Percentiles rank a stretch among this genome's conserved stretches.
phyloP scores from a whole-genome alignment of 2,797 vertebrate species.

The Pipistrellus pygmaeus region DNA sequence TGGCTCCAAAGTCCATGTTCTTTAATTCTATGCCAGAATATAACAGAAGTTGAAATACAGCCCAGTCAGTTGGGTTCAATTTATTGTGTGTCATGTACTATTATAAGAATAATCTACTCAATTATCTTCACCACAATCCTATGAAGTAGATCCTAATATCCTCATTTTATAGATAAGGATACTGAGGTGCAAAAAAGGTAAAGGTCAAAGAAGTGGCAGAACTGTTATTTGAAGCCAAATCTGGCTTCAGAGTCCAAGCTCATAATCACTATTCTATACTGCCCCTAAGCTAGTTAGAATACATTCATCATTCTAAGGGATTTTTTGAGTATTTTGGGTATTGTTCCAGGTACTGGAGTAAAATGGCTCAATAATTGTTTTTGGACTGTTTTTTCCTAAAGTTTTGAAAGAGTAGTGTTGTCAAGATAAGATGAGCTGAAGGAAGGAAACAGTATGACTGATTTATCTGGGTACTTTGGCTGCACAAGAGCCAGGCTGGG shows the following conservation, averaged over 20 bases:
- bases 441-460: neutral
- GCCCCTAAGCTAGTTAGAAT: neutral
- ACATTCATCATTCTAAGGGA: neutral
- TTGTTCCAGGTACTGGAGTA: neutral
- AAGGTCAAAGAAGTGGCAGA: slow-evolving; percentile 5
- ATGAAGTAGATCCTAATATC: neutral
- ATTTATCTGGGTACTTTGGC: neutral
- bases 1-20: neutral
- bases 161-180: slow-evolving; percentile 27
- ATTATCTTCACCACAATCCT: neutral
- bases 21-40: neutral
- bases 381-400: neutral
- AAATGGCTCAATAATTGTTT: neutral
- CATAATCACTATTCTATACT: neutral
- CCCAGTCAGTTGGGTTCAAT: neutral
- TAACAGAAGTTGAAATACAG: neutral
- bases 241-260: neutral
- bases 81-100: neutral
- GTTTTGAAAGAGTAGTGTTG: neutral
- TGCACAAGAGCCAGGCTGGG: neutral
- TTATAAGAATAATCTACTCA: neutral
- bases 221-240: neutral
- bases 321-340: neutral
- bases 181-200: neutral
- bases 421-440: slow-evolving; percentile 7